Conservation (phyloP, 2,113 vertebrate species). For the Poecile atricapillus region DNA sequence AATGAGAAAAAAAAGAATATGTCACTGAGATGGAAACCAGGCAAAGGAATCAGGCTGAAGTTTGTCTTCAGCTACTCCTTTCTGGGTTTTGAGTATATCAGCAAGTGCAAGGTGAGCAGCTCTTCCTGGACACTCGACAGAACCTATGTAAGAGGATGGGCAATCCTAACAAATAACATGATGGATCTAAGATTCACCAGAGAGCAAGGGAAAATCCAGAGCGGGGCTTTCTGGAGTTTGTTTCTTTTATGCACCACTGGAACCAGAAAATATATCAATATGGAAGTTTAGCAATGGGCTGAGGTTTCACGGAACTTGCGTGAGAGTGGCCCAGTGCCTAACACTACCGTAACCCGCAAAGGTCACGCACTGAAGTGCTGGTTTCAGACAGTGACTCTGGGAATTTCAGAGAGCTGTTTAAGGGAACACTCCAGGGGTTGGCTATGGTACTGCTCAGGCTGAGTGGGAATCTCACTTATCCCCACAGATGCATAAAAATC, state of each 20-base stretch:
- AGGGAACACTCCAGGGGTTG: neutral
- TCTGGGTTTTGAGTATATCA: neutral
- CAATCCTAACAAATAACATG: neutral
- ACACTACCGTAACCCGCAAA: neutral
- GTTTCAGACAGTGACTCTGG: conserved; percentile 3
- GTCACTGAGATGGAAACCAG: neutral
- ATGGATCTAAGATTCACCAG: neutral
- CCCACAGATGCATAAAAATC: neutral
- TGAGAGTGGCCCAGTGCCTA: conserved; percentile 28
- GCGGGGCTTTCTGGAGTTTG: conserved; percentile 45
- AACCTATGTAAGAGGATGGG: neutral
- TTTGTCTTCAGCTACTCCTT: neutral
- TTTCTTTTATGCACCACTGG: conserved; percentile 52
- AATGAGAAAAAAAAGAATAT: neutral
- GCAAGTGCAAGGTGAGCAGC: neutral
- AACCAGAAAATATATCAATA: conserved; percentile 50
- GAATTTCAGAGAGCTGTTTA: conserved; percentile 38
- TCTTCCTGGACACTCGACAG: neutral
- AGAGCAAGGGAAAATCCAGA: conserved; percentile 56
- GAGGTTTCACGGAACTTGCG: conserved; percentile 26
- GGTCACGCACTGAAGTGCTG: conserved; percentile 42
- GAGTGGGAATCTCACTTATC: conserved; percentile 2
- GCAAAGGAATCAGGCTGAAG: neutral
- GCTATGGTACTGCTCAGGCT: neutral
- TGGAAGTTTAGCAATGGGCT: conserved; percentile 51